Evolutionary conservation across 1,140 invertebrate species (phyloP), one percentile per base, ranked within the genome.

Genomic region (Bombus pascuorum): DNA sequence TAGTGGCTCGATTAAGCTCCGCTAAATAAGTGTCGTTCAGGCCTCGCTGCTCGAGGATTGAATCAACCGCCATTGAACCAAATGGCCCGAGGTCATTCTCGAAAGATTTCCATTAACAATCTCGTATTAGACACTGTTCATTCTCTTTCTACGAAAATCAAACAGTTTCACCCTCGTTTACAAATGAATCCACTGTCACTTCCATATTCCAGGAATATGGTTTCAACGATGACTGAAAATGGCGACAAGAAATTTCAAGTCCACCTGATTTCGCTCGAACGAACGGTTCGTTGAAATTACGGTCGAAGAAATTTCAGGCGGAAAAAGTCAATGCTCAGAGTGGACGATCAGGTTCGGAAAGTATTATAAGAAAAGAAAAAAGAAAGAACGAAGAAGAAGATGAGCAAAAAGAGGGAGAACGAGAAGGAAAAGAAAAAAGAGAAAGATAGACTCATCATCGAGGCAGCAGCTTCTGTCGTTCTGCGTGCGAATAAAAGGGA

Each of bases 1-100:
- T 53, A 57, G 74, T 47, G 47, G 65, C 66, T 77, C 82, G 66
- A 70, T 83, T 83, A 83, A 83, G 74, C 53, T 28, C 82, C 82
- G 72, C 65, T 83, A 83, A 83, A 83, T 83, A 78, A 65, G 73
- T 77, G 81, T 74, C 68, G 80, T 81, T 72, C 66, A 72, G 39
- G 39, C 72, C 57, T 83, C 59, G 42, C 68, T 28, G 34, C 28
- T 28, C 53, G 62, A 57, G 65, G 39, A 84, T 71, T 71, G 75
- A 84, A 78, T 84, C 82, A 79, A 79, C 73, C 75, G 82, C 66
- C 82, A 78, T 78, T 62, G 82, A 79, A 79, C 75, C 66, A 84
- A 84, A 39, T 59, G 79, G 75, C 75, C 75, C 82, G 82, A 79
- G 82, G 82, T 84, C 82, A 39, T 84, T 32, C 68, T 72, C 66